A percentile compares a stretch with the other conserved stretches of the same genome.
phyloP scores from a whole-genome alignment of 64 coral and sea anemone species.

The Actinia tenebrosa region DNA sequence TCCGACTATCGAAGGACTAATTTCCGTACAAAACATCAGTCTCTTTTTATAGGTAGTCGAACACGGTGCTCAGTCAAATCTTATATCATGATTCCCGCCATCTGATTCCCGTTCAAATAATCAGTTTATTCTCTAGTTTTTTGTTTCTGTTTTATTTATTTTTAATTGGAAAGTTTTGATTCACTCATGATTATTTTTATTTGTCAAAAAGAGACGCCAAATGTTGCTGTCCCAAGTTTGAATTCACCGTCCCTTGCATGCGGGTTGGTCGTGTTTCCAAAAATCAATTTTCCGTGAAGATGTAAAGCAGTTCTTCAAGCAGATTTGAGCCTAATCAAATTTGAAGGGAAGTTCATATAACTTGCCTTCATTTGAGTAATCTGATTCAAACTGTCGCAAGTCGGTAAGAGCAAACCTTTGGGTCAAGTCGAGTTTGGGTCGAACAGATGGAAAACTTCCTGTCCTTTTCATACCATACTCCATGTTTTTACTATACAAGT shows the following conservation, averaged over 20 bases:
- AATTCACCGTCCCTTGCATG: neutral
- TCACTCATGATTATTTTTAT: neutral
- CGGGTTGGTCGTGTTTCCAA: neutral
- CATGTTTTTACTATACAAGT: neutral
- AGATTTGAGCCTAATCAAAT: neutral
- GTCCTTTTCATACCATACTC: constrained; percentile 3
- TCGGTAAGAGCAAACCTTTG: neutral
- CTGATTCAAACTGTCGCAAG: neutral
- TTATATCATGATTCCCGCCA: too few relatives aligned
- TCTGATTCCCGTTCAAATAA: too few relatives aligned
- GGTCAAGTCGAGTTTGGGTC: neutral
- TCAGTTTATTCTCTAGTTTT: too few relatives aligned
- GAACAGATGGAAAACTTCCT: neutral
- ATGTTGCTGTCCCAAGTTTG: constrained; percentile 2
- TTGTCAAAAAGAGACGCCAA: neutral
- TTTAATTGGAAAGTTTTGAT: neutral
- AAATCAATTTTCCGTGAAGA: neutral
- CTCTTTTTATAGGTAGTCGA: too few relatives aligned
- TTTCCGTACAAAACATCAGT: too few relatives aligned
- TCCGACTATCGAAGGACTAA: too few relatives aligned
- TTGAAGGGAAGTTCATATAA: constrained; percentile 2
- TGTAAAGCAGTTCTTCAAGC: neutral
- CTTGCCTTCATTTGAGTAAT: neutral
- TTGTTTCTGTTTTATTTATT: neutral
- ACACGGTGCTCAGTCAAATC: too few relatives aligned